Evolutionary conservation across 2,113 vertebrate species (phyloP).

Genomic region (Pristiophorus japonicus): DNA sequence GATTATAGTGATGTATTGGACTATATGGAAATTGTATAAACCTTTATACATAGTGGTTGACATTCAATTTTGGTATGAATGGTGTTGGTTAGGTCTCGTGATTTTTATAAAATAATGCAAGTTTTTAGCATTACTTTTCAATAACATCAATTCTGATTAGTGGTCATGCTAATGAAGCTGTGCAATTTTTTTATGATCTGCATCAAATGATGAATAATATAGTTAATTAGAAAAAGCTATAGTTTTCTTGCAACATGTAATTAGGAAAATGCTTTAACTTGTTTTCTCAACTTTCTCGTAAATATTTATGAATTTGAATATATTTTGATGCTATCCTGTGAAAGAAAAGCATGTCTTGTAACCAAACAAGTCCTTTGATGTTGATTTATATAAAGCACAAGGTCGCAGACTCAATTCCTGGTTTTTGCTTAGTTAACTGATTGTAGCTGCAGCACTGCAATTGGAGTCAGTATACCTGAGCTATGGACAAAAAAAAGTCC

Average conservation of each 20-base stretch:
- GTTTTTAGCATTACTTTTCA: neutral
- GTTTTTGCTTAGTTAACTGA: neutral
- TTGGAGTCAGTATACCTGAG: no score
- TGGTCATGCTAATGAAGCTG: neutral
- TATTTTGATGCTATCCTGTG: neutral
- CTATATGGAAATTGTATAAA: neutral
- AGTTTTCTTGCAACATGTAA: neutral
- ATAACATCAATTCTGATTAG: neutral
- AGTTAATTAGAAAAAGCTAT: neutral
- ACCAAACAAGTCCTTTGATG: neutral
- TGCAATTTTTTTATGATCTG: slow-evolving; percentile 1
- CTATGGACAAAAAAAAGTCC: neutral
- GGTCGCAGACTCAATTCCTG: neutral
- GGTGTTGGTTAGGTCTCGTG: neutral
- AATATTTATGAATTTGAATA: neutral
- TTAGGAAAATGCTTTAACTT: neutral
- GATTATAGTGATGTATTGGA: neutral
- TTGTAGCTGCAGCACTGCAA: neutral
- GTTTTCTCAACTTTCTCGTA: neutral
- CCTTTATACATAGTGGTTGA: neutral
- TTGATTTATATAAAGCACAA: neutral
- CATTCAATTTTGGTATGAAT: neutral
- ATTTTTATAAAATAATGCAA: neutral
- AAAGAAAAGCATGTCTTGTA: neutral
- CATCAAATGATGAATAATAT: neutral